Percentiles rank a stretch among this genome's conserved stretches.
These are phyloP conservation scores for Drosophila demipolita DNA, from an alignment of 2,888 invertebrate species.

Conservation along the genomic window DNA sequence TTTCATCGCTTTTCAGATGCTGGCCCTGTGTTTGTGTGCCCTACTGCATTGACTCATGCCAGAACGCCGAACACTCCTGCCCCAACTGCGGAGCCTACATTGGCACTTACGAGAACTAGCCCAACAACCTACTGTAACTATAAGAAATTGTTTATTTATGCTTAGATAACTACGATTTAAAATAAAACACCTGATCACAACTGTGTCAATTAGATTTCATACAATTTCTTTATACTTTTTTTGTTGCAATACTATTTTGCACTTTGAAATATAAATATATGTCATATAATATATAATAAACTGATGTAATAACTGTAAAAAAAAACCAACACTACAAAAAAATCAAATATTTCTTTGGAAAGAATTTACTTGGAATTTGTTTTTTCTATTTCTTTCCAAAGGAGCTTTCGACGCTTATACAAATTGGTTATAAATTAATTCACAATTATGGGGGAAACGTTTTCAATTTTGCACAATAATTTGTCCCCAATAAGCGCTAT, in stretches of 20 bases:
- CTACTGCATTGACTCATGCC: slow-evolving; percentile 76
- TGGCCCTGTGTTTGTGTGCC: slow-evolving; percentile 77
- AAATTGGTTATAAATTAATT: not conserved
- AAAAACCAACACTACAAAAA: not conserved
- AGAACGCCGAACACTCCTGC: slow-evolving; percentile 79
- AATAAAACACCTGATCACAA: slow-evolving; percentile 21
- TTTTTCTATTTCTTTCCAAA: not conserved
- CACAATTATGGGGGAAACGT: too few relatives aligned
- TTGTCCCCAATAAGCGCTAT: not conserved
- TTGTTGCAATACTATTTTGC: not conserved
- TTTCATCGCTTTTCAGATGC: slow-evolving; percentile 47
- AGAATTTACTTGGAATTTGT: not conserved
- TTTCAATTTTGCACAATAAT: too few relatives aligned
- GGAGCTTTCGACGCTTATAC: not conserved
- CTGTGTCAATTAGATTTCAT: not conserved
- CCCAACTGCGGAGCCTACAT: slow-evolving; percentile 75
- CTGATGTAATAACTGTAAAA: not conserved
- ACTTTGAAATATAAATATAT: not conserved
- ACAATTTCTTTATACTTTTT: not conserved
- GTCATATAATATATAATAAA: not conserved
- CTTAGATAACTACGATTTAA: slow-evolving; percentile 1
- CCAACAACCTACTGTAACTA: not conserved
- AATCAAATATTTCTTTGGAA: not conserved
- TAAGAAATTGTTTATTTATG: slow-evolving; percentile 22
- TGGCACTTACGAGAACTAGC: slow-evolving; percentile 64